Conservation (phyloP, 2,797 vertebrate genomes). For the Acridotheres tristis region DNA sequence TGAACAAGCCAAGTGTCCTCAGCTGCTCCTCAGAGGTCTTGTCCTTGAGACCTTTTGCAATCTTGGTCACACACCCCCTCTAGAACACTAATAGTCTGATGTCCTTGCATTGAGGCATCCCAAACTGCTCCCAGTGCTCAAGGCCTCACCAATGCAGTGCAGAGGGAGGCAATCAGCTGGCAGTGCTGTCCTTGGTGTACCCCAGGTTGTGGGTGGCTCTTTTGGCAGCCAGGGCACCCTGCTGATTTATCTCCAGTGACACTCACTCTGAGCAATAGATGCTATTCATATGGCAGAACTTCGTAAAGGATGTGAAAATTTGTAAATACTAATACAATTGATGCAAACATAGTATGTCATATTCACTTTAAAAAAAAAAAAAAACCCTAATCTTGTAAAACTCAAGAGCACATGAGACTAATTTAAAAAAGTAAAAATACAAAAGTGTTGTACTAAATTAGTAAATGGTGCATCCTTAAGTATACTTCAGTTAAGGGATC, state of each 20-base stretch:
- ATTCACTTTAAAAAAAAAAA: not conserved
- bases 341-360: not conserved
- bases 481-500: not conserved
- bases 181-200: not conserved
- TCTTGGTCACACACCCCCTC: not conserved
- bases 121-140: not conserved
- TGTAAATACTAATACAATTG: not conserved
- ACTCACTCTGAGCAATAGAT: not conserved
- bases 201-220: not conserved
- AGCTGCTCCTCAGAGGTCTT: not conserved
- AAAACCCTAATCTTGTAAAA: not conserved
- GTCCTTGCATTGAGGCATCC: not conserved
- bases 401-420: not conserved
- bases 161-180: not conserved
- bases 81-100: not conserved
- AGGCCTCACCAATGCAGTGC: not conserved
- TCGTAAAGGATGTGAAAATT: not conserved
- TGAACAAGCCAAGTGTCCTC: not conserved
- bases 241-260: not conserved
- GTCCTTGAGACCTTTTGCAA: not conserved
- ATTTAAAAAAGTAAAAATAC: conserved; percentile 2
- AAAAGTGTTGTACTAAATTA: not conserved
- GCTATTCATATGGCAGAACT: not conserved
- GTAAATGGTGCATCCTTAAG: not conserved
- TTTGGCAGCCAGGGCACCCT: not conserved